Evolutionary conservation across 2,797 vertebrate species (phyloP), one percentile per base, ranked within the genome.

Genomic region (Lophius americanus): DNA sequence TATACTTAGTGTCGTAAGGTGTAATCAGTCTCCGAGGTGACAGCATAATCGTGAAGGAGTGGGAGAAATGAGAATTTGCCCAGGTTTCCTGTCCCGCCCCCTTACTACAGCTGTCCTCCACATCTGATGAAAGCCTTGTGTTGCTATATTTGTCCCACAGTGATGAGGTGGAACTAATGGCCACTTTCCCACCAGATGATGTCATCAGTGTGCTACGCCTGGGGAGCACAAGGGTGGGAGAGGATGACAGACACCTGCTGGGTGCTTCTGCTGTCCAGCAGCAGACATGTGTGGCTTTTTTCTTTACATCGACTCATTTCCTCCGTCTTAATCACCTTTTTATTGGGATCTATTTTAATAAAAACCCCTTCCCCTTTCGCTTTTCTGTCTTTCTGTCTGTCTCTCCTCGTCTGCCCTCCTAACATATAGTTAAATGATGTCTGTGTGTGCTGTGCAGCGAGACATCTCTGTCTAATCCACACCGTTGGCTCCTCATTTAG

Each of bases 111-210:
- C 91, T 93, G 91, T 89, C 90, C 83, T 86, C 84, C 67, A 55
- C 8, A 13, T 90, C 87, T 91, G 86, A 86, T 87, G 85, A 89
- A 88, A 89, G 85, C 70, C 71, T 81, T 59, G 74, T 5, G 48
- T 48, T 60, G 83, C 87, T 93, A 93, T 92, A 90, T 91, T 92
- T 91, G 91, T 90, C 79, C 83, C 85, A 71, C 84, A 85, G 83
- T 91, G 91, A 93, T 92, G 92, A 92, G 90, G 88, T 91, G 90
- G 91, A 93, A 93, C 92, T 92, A 90, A 91, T 93, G 79, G 84
- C 85, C 81, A 78, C 89, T 90, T 92, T 89, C 83, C 89, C 89
- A 81, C 89, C 81, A 76, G 69, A 84, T 89, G 90, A 91, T 91
- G 88, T 91, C 90, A 91, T 88, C 87, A 86, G 72, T 82, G 66